A percentile compares a stretch with the other conserved stretches of the same genome.
phyloP scores from a whole-genome alignment of 2,888 invertebrate genomes.

The Ernsta delagoae region DNA sequence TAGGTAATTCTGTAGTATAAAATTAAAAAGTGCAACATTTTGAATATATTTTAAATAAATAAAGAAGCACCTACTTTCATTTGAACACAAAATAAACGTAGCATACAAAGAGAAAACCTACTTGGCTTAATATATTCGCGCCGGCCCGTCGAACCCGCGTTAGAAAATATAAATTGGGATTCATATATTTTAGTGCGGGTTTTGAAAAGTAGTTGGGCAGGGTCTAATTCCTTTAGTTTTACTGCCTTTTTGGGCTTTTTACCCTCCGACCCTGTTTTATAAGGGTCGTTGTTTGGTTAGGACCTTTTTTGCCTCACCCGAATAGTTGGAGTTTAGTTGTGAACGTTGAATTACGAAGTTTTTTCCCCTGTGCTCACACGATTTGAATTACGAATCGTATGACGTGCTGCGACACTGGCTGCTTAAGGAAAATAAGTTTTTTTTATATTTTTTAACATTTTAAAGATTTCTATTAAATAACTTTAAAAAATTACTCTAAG shows the following conservation, averaged over 20 bases:
- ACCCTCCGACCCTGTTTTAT: slow-evolving; percentile 67
- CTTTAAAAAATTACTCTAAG: too few species aligned
- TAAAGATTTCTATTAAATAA: too few species aligned
- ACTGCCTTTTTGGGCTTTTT: slow-evolving; percentile 84
- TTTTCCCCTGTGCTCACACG: slow-evolving; percentile 13
- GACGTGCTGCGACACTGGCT: neutral
- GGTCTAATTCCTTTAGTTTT: slow-evolving; percentile 84
- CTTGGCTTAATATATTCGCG: slow-evolving; percentile 31
- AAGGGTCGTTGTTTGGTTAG: slow-evolving; percentile 83
- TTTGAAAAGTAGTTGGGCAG: slow-evolving; percentile 81
- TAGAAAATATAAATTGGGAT: slow-evolving; percentile 83
- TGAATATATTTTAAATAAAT: too few species aligned
- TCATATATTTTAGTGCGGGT: slow-evolving; percentile 79
- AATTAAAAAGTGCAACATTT: neutral
- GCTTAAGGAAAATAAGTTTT: neutral
- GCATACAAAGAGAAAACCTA: slow-evolving; percentile 27
- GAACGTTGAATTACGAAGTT: slow-evolving; percentile 31
- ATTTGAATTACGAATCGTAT: slow-evolving; percentile 25
- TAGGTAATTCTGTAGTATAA: too few species aligned
- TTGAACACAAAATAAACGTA: slow-evolving; percentile 20
- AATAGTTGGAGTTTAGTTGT: slow-evolving; percentile 70
- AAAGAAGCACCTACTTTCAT: neutral
- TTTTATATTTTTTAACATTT: too few species aligned
- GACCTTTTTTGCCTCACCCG: slow-evolving; percentile 78
- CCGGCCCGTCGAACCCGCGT: slow-evolving; percentile 52